Evolutionary conservation across 2,888 invertebrate species (phyloP).

Genomic region (Euplexia lucipara): DNA sequence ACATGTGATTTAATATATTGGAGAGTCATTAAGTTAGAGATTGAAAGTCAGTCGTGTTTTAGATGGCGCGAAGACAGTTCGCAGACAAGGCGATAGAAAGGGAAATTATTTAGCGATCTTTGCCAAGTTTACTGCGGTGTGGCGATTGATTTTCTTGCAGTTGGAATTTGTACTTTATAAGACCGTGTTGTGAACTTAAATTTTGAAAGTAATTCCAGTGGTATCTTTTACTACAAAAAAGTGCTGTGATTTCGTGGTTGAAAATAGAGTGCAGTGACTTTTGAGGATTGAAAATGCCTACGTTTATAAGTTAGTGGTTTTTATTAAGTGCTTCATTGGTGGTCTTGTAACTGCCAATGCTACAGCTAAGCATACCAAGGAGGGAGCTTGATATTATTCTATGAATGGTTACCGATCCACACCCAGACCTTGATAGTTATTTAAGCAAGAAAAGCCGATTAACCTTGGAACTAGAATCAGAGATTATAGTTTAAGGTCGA

Average conservation of each 20-base stretch:
- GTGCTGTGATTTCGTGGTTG: slow-evolving; percentile 5
- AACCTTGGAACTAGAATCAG: too few species aligned
- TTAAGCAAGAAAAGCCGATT: too few species aligned
- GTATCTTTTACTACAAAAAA: background rate
- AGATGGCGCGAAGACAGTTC: background rate
- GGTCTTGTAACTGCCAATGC: too few species aligned
- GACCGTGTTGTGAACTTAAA: background rate
- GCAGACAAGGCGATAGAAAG: slow-evolving; percentile 3
- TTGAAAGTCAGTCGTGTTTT: slow-evolving; percentile 28
- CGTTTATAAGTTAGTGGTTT: slow-evolving; percentile 40
- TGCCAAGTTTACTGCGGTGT: slow-evolving; percentile 33
- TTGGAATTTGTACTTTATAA: slow-evolving; percentile 2
- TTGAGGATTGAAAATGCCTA: slow-evolving; percentile 24
- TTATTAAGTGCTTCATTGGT: too few species aligned
- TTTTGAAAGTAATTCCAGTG: background rate
- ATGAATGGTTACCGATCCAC: too few species aligned
- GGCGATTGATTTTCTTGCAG: background rate
- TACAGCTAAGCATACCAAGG: too few species aligned
- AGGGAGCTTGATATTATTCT: too few species aligned
- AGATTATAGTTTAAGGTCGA: too few species aligned
- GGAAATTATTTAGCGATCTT: slow-evolving; percentile 16
- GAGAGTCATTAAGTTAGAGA: slow-evolving; percentile 1
- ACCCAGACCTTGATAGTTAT: too few species aligned
- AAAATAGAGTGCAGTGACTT: background rate
- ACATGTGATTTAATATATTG: slow-evolving; percentile 40